Percentiles rank a stretch among this genome's conserved stretches.
phyloP scores from a whole-genome alignment of 92 coral and sea anemone genomes.

The Actinernus sp. region DNA sequence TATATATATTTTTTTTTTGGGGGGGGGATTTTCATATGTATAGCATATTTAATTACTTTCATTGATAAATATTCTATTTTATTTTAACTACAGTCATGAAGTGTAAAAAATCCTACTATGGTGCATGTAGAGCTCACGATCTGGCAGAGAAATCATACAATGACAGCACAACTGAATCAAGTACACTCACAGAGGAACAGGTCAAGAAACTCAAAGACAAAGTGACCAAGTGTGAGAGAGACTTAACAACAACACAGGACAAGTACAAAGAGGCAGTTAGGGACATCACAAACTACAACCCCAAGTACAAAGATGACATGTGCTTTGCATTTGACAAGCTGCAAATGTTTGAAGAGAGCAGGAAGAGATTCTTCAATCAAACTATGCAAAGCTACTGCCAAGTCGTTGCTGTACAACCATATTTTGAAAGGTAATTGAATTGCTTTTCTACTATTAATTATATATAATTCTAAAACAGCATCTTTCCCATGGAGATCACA shows the following conservation, averaged over 20 bases:
- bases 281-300: constrained; percentile 81
- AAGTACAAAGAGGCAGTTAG: constrained; percentile 82
- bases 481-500: no score
- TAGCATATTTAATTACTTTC: no score
- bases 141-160: constrained; percentile 72
- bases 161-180: constrained; percentile 49
- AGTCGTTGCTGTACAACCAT: constrained; percentile 46
- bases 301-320: constrained; percentile 93
- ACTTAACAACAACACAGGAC: constrained; percentile 42
- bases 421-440: constrained; percentile 64
- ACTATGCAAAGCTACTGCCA: constrained; percentile 62
- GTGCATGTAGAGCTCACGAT: constrained; percentile 81
- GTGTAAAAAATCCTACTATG: constrained; percentile 81
- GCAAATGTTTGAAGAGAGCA: constrained; percentile 78
- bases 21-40: no score
- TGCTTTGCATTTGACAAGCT: constrained; percentile 74
- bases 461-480: no score
- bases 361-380: constrained; percentile 77
- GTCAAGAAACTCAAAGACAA: constrained; percentile 81
- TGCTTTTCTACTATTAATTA: no score
- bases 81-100: constrained; percentile 57
- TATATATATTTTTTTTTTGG: no score
- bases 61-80: no score
- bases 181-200: constrained; percentile 76
- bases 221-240: constrained; percentile 57